These are phyloP conservation scores for Neostethus bicornis DNA, from an alignment of 2,797 vertebrate genomes.

Conservation along the genomic window DNA sequence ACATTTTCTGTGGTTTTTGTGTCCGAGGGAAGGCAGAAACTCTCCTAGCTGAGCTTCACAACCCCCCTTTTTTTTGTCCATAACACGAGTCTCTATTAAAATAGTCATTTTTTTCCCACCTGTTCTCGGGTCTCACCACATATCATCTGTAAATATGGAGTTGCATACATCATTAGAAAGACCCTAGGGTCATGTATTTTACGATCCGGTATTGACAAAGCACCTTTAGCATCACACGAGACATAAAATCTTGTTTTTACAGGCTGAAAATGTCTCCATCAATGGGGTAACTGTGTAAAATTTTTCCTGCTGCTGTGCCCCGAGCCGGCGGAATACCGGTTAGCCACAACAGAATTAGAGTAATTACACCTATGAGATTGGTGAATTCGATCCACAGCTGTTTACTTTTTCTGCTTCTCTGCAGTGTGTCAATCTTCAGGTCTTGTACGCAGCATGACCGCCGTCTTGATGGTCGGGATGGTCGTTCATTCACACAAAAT, in stretches of 20 bases:
- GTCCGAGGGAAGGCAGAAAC: constrained; percentile 29
- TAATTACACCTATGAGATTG: constrained; percentile 28
- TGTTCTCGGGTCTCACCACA: no score
- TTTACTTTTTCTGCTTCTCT: constrained; percentile 25
- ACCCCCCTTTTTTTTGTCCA: constrained; percentile 8
- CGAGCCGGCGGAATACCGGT: neutral
- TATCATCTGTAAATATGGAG: no score
- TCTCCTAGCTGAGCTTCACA: constrained; percentile 2
- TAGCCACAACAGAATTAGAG: constrained; percentile 6
- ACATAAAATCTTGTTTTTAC: constrained; percentile 2
- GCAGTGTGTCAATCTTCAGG: constrained; percentile 34
- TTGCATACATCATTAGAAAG: neutral
- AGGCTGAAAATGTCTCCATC: constrained; percentile 14
- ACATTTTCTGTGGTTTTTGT: constrained; percentile 49
- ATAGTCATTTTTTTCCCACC: no score
- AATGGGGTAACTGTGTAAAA: constrained; percentile 19
- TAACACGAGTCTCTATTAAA: no score
- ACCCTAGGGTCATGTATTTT: neutral
- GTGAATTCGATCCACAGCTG: constrained; percentile 25
- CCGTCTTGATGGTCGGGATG: neutral
- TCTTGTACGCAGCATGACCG: constrained; percentile 8
- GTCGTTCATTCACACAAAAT: neutral
- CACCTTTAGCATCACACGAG: neutral
- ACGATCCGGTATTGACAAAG: neutral
- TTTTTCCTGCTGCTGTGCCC: neutral